Base-by-base conservation (phyloP, 2,888 invertebrate genomes). In the Drosophila cognata region DNA sequence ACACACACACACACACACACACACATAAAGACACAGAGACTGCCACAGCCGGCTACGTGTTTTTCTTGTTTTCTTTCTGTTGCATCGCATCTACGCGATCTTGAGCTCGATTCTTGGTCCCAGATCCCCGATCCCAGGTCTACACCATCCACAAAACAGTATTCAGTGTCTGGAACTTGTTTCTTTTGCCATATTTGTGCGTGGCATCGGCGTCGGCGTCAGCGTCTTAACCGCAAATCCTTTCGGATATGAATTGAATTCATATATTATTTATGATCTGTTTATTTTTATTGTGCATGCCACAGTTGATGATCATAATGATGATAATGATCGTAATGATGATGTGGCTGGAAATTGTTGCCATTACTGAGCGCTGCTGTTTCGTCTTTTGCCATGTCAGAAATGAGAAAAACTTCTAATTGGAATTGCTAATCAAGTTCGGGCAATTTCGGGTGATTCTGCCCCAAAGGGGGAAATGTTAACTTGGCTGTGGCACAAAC, bases 191-290 rank as follows among this genome's bases (percentile, higher is more conserved):
- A 88, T 85, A 84, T 84, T 88, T 84, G 84, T 85, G 89, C 83
- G 83, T 85, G 79, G 82, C 74, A 72, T 66, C 75, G 63, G 63
- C 60, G 67, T 70, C 68, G 31, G 48, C 46, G 41, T 41, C 41
- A 46, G 46, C 88, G 69, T 88, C 82, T 89, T 79, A 89, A 85
- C 85, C 85, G 86, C 86, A 86, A 89, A 89, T 88, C 86, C 90
- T 88, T 84, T 87, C 79, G 84, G 90, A 90, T 90, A 90, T 88
- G 90, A 89, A 90, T 89, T 90, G 78, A 87, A 88, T 85, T 88
- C 89, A 88, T 88, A 87, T 88, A 84, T 90, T 90, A 88, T 88
- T 88, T 88, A 90, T 88, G 86, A 87, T 90, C 86, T 86, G 86
- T 90, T 86, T 86, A 86, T 81, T 89, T 88, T 86, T 88, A 89